phyloP scores from a whole-genome alignment of 1,140 invertebrate species.

The Aphelenchoides fujianensis region DNA sequence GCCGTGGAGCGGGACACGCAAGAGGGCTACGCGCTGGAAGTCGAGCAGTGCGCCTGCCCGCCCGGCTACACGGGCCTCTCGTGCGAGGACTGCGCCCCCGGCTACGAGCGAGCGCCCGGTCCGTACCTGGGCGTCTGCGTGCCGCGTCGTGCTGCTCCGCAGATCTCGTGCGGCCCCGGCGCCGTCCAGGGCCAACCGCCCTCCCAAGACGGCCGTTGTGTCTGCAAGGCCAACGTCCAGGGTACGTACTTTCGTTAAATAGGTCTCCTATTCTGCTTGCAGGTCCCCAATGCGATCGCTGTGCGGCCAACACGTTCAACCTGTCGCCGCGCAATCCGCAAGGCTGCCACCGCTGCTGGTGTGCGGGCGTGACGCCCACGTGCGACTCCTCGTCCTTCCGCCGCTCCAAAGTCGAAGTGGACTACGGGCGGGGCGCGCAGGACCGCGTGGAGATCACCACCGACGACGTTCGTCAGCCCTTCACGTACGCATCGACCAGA shows the following conservation, averaged over 20 bases:
- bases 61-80: conserved; percentile 78
- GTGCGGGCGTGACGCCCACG: conserved; percentile 74
- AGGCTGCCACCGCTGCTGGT: conserved; percentile 89
- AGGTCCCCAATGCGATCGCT: conserved; percentile 77
- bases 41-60: conserved; percentile 81
- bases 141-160: conserved; percentile 44
- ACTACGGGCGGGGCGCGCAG: conserved; percentile 53
- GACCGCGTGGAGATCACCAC: conserved; percentile 51
- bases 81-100: conserved; percentile 84
- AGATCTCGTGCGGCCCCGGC: conserved; percentile 41
- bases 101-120: conserved; percentile 75
- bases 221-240: conserved; percentile 70
- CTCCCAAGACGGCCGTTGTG: conserved; percentile 69
- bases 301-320: conserved; percentile 76
- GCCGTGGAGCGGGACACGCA: conserved; percentile 59
- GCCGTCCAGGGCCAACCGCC: conserved; percentile 40
- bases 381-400: conserved; percentile 62
- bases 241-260: conserved; percentile 65
- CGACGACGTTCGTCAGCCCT: conserved; percentile 47
- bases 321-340: conserved; percentile 72
- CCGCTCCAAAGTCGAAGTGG: conserved; percentile 40
- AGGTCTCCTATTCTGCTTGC: no score
- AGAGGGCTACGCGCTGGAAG: conserved; percentile 71
- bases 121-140: conserved; percentile 76
- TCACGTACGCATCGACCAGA: conserved; percentile 23